phyloP scores from a whole-genome alignment of 64 coral and sea anemone species.

The Orbicella faveolata region DNA sequence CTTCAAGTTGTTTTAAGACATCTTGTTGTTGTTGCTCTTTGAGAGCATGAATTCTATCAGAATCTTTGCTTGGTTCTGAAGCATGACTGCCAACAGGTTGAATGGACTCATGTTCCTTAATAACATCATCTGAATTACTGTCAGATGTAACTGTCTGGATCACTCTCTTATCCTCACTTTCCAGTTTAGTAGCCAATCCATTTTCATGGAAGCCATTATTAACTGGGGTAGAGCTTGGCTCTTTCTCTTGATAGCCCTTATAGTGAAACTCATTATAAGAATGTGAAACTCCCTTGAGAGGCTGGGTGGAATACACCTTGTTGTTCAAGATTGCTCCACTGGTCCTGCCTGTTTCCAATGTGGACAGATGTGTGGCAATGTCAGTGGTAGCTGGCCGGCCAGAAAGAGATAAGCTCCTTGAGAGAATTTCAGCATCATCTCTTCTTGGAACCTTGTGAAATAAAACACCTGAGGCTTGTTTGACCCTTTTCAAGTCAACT shows the following conservation, averaged over 20 bases:
- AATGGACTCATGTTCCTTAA: not conserved
- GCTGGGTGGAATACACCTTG: not conserved
- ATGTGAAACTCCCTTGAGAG: constrained; percentile 57
- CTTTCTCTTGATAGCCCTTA: constrained; percentile 1
- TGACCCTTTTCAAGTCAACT: constrained; percentile 58
- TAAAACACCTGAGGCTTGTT: not conserved
- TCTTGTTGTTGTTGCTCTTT: constrained; percentile 74
- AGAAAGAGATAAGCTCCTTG: constrained; percentile 71
- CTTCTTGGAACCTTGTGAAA: constrained; percentile 34
- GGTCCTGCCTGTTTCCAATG: constrained; percentile 22
- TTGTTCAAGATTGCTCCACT: not conserved
- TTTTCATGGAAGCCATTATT: not conserved
- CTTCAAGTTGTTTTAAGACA: constrained; percentile 73
- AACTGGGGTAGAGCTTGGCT: not conserved
- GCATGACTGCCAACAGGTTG: not conserved
- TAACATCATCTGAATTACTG: not conserved
- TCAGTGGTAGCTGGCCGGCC: constrained; percentile 74
- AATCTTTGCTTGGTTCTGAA: not conserved
- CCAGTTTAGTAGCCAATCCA: not conserved
- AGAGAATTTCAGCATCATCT: constrained; percentile 74
- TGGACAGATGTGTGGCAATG: constrained; percentile 43
- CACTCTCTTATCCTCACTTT: not conserved
- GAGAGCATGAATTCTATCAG: constrained; percentile 42
- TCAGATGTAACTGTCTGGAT: not conserved
- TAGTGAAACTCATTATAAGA: constrained; percentile 83